Conservation (phyloP, 2,888 invertebrate genomes). For the Cephus spinipes region DNA sequence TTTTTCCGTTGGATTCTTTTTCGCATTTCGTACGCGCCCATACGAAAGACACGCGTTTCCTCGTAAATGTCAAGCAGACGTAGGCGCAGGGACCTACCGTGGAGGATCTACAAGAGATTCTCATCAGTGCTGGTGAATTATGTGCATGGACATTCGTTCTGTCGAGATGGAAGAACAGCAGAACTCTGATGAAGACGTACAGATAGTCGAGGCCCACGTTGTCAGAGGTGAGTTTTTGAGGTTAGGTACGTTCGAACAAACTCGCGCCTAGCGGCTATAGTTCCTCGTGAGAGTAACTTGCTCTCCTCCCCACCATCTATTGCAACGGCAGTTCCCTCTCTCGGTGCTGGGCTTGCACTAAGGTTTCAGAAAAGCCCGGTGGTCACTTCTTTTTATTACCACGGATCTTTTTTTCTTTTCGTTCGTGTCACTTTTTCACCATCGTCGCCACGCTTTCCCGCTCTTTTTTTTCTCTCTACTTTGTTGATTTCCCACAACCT, state of each 20-base stretch:
- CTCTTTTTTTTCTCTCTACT: background rate
- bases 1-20: background rate
- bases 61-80: conserved; percentile 57
- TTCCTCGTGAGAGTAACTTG: background rate
- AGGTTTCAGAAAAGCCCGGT: background rate
- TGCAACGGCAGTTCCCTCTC: background rate
- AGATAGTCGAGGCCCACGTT: conserved; percentile 59
- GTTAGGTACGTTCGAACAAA: conserved; percentile 36
- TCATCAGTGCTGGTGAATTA: conserved; percentile 52
- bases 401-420: background rate
- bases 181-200: conserved; percentile 59
- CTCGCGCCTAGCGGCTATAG: background rate
- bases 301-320: background rate
- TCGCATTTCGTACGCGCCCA: background rate
- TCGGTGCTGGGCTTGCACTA: background rate
- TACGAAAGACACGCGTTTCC: conserved; percentile 2
- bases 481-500: background rate
- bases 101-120: conserved; percentile 35
- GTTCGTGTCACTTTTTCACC: background rate
- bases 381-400: background rate
- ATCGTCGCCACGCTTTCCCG: background rate
- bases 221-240: conserved; percentile 54
- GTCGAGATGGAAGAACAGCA: conserved; percentile 62
- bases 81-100: conserved; percentile 38
- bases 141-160: conserved; percentile 64